Percentiles rank a stretch among this genome's conserved stretches.
Evolutionary conservation across 2,113 vertebrate genomes (phyloP).

Genomic region (Pituophis catenifer): DNA sequence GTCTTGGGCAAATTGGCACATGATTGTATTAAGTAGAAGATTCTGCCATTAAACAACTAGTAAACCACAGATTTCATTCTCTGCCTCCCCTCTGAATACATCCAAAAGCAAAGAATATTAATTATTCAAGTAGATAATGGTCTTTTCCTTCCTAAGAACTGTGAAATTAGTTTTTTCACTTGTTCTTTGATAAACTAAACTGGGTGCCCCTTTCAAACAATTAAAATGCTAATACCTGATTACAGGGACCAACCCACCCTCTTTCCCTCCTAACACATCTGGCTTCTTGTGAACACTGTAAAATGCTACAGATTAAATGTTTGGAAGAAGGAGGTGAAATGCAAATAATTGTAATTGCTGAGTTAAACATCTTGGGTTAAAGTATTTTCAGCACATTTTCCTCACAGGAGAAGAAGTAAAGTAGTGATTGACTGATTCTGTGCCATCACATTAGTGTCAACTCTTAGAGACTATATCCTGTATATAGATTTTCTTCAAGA

Average conservation of each 20-base stretch:
- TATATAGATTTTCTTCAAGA: not conserved
- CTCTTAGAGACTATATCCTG: not conserved
- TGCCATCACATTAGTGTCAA: not conserved
- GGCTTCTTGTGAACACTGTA: slow-evolving; percentile 54
- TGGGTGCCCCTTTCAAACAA: slow-evolving; percentile 36
- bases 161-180: slow-evolving; percentile 45
- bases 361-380: slow-evolving; percentile 37
- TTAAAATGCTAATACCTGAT: slow-evolving; percentile 63
- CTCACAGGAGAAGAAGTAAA: not conserved
- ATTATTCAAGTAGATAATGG: not conserved
- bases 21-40: not conserved
- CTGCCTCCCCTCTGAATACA: slow-evolving; percentile 11
- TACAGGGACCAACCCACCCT: not conserved
- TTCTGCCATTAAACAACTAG: not conserved
- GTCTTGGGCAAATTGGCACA: rapidly evolving
- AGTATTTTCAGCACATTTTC: slow-evolving; percentile 38
- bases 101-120: slow-evolving; percentile 8
- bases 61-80: rapidly evolving
- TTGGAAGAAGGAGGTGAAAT: slow-evolving; percentile 44
- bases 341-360: slow-evolving; percentile 33
- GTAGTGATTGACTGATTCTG: not conserved
- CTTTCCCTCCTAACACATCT: slow-evolving; percentile 40
- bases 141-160: slow-evolving; percentile 24
- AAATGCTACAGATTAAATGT: slow-evolving; percentile 59
- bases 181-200: slow-evolving; percentile 50